Conservation (phyloP, 2,888 invertebrate species). For the Perizoma flavofasciatum region DNA sequence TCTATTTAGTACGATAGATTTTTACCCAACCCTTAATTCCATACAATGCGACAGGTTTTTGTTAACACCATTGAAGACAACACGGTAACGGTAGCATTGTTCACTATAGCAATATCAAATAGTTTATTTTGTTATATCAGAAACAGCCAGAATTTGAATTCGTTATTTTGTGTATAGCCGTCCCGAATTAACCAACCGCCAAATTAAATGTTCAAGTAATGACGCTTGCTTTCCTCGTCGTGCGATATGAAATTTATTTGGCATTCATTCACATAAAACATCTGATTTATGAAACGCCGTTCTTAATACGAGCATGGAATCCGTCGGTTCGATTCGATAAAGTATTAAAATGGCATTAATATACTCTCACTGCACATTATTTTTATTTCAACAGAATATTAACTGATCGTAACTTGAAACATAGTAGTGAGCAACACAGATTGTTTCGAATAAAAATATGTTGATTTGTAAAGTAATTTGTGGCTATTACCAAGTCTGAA, state of each 20-base stretch:
- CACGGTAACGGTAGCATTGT: no score
- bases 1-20: no score
- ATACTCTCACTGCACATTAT: conserved; percentile 52
- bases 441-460: conserved; percentile 27
- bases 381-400: conserved; percentile 57
- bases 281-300: conserved; percentile 64
- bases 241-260: conserved; percentile 64
- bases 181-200: neutral
- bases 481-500: conserved; percentile 22
- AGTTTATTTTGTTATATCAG: no score
- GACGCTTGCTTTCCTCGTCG: conserved; percentile 18
- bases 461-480: conserved; percentile 34
- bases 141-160: neutral
- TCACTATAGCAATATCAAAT: no score
- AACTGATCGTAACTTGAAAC: conserved; percentile 50
- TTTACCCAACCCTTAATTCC: neutral
- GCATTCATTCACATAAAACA: conserved; percentile 66
- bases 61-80: no score
- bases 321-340: conserved; percentile 67
- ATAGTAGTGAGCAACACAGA: conserved; percentile 41
- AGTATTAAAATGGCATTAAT: conserved; percentile 71
- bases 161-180: conserved; percentile 2
- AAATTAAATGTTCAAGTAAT: conserved; percentile 23
- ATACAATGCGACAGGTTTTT: neutral
- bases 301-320: conserved; percentile 63